Evolutionary conservation across 1,140 invertebrate genomes (phyloP).

Genomic region (Drosophila mojavensis): DNA sequence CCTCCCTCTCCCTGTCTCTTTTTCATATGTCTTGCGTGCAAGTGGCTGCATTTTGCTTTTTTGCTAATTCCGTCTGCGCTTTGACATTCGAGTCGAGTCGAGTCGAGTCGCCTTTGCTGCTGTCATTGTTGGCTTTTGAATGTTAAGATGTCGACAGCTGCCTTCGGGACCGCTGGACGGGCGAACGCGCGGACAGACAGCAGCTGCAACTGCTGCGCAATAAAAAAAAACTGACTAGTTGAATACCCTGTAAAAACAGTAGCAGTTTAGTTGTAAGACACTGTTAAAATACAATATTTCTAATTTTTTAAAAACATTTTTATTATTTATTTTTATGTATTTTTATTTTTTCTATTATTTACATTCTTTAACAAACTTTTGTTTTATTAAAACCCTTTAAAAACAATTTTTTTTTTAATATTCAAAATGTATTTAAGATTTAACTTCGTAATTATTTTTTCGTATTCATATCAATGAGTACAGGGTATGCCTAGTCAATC

Average conservation of each 20-base stretch:
- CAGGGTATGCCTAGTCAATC: slow-evolving; percentile 13
- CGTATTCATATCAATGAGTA: neutral
- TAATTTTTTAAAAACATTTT: no score
- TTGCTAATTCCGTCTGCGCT: slow-evolving; percentile 68
- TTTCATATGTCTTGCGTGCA: slow-evolving; percentile 55
- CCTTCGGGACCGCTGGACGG: slow-evolving; percentile 19
- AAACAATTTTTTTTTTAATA: no score
- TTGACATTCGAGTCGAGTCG: slow-evolving; percentile 57
- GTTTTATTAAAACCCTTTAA: no score
- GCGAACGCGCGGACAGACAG: slow-evolving; percentile 26
- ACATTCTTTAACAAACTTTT: no score
- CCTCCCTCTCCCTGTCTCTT: slow-evolving; percentile 3
- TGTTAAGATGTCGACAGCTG: slow-evolving; percentile 78
- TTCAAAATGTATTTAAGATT: no score
- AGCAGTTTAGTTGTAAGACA: no score
- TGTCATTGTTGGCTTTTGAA: slow-evolving; percentile 78
- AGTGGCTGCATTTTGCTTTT: slow-evolving; percentile 78
- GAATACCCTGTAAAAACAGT: neutral
- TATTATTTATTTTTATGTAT: no score
- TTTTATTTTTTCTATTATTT: no score
- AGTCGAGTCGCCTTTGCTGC: slow-evolving; percentile 32
- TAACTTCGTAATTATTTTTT: no score
- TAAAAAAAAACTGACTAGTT: slow-evolving; percentile 11
- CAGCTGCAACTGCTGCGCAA: slow-evolving; percentile 64
- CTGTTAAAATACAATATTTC: no score